Evolutionary conservation across 2,113 vertebrate genomes (phyloP).

Genomic region (Oenanthe melanoleuca): DNA sequence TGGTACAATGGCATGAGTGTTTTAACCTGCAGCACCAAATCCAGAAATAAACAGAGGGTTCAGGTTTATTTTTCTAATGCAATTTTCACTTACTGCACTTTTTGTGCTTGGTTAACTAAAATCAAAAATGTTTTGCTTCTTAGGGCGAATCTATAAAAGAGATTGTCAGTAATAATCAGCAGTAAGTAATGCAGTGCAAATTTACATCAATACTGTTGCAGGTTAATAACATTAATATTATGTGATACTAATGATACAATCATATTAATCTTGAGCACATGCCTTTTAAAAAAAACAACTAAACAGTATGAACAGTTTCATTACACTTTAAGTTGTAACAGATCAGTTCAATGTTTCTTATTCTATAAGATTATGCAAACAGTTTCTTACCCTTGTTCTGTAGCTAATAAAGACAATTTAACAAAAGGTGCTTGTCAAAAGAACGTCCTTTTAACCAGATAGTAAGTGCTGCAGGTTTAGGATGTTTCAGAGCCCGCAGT

Average conservation of each 20-base stretch:
- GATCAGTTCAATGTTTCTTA: not conserved
- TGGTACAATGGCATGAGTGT: not conserved
- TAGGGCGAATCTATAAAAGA: not conserved
- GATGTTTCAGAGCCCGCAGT: not conserved
- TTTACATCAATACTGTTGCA: not conserved
- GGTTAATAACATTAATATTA: not conserved
- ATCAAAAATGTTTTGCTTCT: not conserved
- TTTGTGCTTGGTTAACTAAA: not conserved
- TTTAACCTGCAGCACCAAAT: constrained; percentile 32
- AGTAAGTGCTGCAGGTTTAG: fast-evolving
- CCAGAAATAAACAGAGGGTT: not conserved
- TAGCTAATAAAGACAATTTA: not conserved
- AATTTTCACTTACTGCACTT: not conserved
- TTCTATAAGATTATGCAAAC: not conserved
- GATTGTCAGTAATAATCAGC: not conserved
- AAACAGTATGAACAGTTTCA: not conserved
- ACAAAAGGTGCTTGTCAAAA: not conserved
- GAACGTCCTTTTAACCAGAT: not conserved
- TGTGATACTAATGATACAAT: not conserved
- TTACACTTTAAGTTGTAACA: not conserved
- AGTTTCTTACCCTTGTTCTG: not conserved
- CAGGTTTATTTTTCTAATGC: not conserved
- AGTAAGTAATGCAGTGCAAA: not conserved
- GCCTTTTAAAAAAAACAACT: fast-evolving
- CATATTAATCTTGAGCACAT: not conserved